A percentile compares a stretch with the other conserved stretches of the same genome.
These are phyloP conservation scores for Trichomalopsis sarcophagae DNA, from an alignment of 1,140 invertebrate species.

Conservation along the genomic window DNA sequence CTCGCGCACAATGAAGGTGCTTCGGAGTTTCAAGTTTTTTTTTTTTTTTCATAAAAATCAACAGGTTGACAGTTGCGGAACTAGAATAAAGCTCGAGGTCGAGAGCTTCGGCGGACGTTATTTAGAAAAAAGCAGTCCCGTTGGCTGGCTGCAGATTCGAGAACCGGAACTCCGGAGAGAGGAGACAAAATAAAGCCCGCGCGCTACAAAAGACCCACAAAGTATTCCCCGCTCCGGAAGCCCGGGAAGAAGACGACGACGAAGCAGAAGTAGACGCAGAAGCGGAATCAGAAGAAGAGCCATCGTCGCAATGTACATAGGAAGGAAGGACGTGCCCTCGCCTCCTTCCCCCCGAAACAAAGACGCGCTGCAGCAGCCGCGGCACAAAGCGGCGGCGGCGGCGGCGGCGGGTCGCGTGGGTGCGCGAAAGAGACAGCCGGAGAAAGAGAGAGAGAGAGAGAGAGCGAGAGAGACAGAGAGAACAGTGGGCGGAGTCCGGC, in stretches of 20 bases:
- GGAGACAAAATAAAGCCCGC: neutral
- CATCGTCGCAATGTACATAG: neutral
- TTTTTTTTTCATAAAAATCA: neutral
- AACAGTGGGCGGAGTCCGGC: constrained; percentile 43
- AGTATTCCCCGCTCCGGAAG: neutral
- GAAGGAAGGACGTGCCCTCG: constrained; percentile 9
- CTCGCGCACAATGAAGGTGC: too few relatives aligned
- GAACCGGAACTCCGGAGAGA: neutral
- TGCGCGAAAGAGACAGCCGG: constrained; percentile 2
- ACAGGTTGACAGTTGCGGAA: neutral
- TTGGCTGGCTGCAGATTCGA: neutral
- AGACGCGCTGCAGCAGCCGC: neutral
- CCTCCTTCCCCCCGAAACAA: neutral
- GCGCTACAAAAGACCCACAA: neutral
- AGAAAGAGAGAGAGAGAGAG: constrained; percentile 34
- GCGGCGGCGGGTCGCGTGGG: neutral
- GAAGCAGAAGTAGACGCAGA: neutral
- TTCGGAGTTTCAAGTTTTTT: neutral
- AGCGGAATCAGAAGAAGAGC: neutral
- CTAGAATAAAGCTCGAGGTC: neutral
- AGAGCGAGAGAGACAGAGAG: constrained; percentile 42
- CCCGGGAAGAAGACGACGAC: neutral
- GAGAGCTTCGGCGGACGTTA: neutral
- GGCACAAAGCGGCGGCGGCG: neutral
- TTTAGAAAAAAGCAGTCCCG: neutral